These are phyloP conservation scores for Nomada lathburiana DNA, from an alignment of 2,888 invertebrate genomes.

Conservation along the genomic window DNA sequence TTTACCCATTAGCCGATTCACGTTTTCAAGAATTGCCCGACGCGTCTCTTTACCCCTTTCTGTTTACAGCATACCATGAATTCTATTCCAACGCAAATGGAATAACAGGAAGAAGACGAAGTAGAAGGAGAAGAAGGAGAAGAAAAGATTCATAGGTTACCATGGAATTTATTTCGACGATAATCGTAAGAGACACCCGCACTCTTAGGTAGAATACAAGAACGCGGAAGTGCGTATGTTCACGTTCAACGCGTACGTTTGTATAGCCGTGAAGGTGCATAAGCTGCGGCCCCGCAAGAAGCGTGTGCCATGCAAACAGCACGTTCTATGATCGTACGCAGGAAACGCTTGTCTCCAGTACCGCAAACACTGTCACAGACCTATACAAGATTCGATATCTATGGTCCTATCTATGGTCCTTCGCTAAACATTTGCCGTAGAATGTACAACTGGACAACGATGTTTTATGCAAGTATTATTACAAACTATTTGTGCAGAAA, in stretches of 20 bases:
- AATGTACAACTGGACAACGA: conserved; percentile 31
- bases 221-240: conserved; percentile 66
- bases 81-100: conserved; percentile 52
- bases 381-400: conserved; percentile 49
- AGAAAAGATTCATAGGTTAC: conserved; percentile 46
- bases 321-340: conserved; percentile 47
- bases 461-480: not conserved
- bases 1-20: conserved; percentile 10
- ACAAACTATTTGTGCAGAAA: not conserved
- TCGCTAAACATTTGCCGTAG: conserved; percentile 40
- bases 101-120: not conserved
- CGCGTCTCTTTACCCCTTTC: not conserved
- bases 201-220: conserved; percentile 45
- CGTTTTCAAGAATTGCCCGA: conserved; percentile 31
- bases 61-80: conserved; percentile 24
- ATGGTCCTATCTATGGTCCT: conserved; percentile 44
- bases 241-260: conserved; percentile 61
- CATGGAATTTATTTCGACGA: conserved; percentile 62
- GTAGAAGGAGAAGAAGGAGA: not conserved
- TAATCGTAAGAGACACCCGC: conserved; percentile 62
- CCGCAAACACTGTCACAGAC: conserved; percentile 43
- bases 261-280: conserved; percentile 53
- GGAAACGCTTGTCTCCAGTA: conserved; percentile 52
- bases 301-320: conserved; percentile 57
- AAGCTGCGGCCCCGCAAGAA: conserved; percentile 40